A percentile compares a stretch with the other conserved stretches of the same genome.
Evolutionary conservation across 2,888 invertebrate species (phyloP).

Genomic region (Panopea generosa): DNA sequence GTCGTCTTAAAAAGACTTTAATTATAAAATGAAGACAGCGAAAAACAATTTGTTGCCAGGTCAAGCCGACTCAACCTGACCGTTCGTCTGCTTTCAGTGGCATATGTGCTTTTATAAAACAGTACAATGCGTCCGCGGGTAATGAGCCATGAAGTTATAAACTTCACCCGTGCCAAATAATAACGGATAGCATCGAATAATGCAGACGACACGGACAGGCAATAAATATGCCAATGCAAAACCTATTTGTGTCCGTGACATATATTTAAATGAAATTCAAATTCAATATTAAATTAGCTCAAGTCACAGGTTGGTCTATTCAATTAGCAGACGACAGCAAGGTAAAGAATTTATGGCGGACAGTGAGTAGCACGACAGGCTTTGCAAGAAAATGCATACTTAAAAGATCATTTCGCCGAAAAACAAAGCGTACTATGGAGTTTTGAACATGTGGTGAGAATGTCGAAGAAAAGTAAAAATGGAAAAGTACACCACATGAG

Average conservation of each 20-base stretch:
- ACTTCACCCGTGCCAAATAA: conserved; percentile 16
- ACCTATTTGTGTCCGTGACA: conserved; percentile 32
- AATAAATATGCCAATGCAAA: conserved; percentile 43
- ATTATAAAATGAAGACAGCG: conserved; percentile 21
- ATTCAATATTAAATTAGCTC: conserved; percentile 29
- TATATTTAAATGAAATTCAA: conserved; percentile 25
- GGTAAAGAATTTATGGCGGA: too few species aligned
- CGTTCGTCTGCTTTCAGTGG: background rate
- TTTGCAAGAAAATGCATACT: too few species aligned
- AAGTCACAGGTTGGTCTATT: conserved; percentile 25
- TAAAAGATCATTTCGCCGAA: too few species aligned
- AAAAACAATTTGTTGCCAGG: conserved; percentile 8
- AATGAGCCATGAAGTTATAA: conserved; percentile 17
- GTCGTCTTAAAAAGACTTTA: conserved; percentile 10
- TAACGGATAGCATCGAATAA: conserved; percentile 21
- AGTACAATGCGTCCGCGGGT: conserved; percentile 13
- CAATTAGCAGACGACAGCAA: too few species aligned
- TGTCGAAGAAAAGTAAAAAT: too few species aligned
- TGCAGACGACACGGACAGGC: conserved; percentile 20
- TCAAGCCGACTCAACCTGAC: conserved; percentile 15
- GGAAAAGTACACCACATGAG: too few species aligned
- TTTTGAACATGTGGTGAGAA: too few species aligned
- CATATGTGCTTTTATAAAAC: conserved; percentile 38
- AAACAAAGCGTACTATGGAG: too few species aligned
- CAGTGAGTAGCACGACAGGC: too few species aligned